Base-by-base conservation (phyloP, 2,797 vertebrate genomes). In the Tachyglossus aculeatus region DNA sequence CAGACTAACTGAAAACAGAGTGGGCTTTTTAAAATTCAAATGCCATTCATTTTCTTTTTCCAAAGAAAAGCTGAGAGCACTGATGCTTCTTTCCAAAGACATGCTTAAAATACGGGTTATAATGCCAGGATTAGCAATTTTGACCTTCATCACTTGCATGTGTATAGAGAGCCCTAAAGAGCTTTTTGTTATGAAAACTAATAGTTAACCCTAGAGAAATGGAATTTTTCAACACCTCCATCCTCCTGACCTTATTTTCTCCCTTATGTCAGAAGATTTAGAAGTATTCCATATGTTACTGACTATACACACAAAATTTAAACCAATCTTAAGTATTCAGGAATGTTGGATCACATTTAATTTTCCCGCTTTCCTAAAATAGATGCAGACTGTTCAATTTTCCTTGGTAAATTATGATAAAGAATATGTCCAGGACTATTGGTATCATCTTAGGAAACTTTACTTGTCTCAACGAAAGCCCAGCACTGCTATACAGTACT, bases 311-410 rank as follows among this genome's bases (percentile, higher is more conserved):
- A 40, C 37, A 36, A 60, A 21, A 10, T 54, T 1, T 5, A 18
- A 1, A 0, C 19, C 39, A 6, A 48, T n/a, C 2, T 33, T 19
- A 0, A 0, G 1, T 1, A 0, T 1, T 11, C 0, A 0, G 24
- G 2, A 32, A 21, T 0, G 19, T 3, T 4, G 24, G 0, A 22
- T 1, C 1, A 22, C 2, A 2, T 25, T 13, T 21, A 1, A 60
- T 1, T 67, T 36, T 55, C 19, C 14, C 19, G 31, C 39, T 6
- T 0, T 0, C 9, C 21, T 0, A 34, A n/a, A 2, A 1, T 32
- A 6, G 29, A 9, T 19, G 52, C 24, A 71, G 60, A 37, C 32
- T 36, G 9, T 0, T 0, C 6, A 12, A 19, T 16, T 21, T 19
- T 24, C n/a, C n/a, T n/a, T n/a, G n/a, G n/a, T n/a, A n/a, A n/a